Base-by-base conservation (phyloP, 2,888 invertebrate genomes). In the Cantharis rufa region DNA sequence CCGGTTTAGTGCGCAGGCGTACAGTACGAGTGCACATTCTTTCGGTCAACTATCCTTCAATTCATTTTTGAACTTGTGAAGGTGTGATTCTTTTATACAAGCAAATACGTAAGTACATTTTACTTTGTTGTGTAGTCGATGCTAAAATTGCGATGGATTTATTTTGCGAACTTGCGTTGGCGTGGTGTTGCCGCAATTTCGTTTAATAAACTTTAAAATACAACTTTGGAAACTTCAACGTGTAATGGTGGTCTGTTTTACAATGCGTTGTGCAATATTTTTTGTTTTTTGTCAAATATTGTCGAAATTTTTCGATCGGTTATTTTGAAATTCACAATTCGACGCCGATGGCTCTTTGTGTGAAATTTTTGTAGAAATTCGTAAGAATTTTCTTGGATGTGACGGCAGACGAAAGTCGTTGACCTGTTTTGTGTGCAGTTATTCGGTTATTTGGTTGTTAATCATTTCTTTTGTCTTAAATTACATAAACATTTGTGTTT, bases 11-110 rank as follows among this genome's bases (percentile, higher is more conserved):
- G 79, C 82, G 83, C 84, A 83, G 84, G 77, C 83, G 84, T 82
- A 83, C 64, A 66, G 28, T 71, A 62, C 18, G 18, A 21, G 64
- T 66, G 63, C 75, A 84, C 82, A 83, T 84, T 84, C 84, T 83
- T 84, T 84, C 81, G 82, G 80, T 81, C 80, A 81, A 81, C 81
- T 79, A 78, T 80, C 81, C 48, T 48, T 48, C 81, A 80, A 82
- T 80, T 78, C 80, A 72, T 79, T 82, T 85, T 84, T 83, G 86
- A 85, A 85, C 84, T 87, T 85, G 86, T 86, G 85, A 85, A 48
- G 86, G 85, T 86, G 87, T 87, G 87, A 85, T 88, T 88, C 87
- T 88, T 86, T 86, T 85, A 86, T 85, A 88, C 86, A 86, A 85
- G 88, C 88, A 85, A 87, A 85, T 86, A 88, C 85, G 88, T 88